Evolutionary conservation across 2,888 invertebrate species (phyloP), one percentile per base, ranked within the genome.

Genomic region (Platycnemis pennipes): DNA sequence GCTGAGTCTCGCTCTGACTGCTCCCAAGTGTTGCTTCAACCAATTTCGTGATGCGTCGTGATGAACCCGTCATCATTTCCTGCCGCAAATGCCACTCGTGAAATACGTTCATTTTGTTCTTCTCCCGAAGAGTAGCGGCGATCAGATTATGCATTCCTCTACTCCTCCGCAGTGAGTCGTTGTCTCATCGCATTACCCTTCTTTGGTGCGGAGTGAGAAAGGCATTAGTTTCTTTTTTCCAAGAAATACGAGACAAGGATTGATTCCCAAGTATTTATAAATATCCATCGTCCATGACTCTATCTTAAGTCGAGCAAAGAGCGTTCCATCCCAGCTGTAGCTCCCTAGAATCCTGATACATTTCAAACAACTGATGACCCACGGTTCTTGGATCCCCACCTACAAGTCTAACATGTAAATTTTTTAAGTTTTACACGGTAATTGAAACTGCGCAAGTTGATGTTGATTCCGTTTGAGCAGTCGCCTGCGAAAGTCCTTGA

Each of bases 1-100:
- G 69, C n/a, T n/a, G 42, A 91, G 44, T 56, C 91, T n/a, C 42
- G 63, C 91, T 45, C 91, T 13, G 91, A 56, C 44, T 42, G 91
- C 37, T 37, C 8, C 44, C 26, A 63, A 44, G 44, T 91, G 69
- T 69, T 63, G 91, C 56, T 91, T 69, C 63, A 44, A 91, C 42
- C 63, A 56, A 53, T 91, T 91, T 44, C 22, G 69, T 69, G 46
- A 49, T 31, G 63, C n/a, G 63, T 91, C 91, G 91, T 91, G 91
- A 63, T 56, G 26, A 11, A 19, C 44, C 22, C 91, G 26, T 26
- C 31, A 69, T 91, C 63, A 44, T 91, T 77, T 63, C 91, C 87
- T 87, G n/a, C 45, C 45, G 44, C 56, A 44, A 56, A 63, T 63
- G 42, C 37, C 37, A 11, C 22, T 11, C 77, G 31, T 77, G 77